Evolutionary conservation across 2,113 vertebrate species (phyloP).

Genomic region (Halcyon senegalensis): DNA sequence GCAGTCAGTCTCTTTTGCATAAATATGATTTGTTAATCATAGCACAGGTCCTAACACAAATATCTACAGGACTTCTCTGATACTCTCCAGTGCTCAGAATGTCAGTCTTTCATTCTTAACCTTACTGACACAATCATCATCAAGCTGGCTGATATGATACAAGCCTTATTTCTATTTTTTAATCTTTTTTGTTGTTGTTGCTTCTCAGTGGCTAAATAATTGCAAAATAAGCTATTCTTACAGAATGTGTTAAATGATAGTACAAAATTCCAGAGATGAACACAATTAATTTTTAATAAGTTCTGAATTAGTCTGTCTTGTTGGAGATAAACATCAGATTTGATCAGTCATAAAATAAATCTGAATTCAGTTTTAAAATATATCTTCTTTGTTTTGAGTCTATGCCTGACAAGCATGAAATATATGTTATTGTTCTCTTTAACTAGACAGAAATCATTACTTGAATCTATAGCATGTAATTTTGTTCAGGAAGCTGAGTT

Average conservation of each 20-base stretch:
- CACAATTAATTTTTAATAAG: background rate
- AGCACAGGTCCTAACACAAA: background rate
- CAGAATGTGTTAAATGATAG: background rate
- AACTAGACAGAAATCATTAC: slow-evolving; percentile 48
- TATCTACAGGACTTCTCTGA: accelerated
- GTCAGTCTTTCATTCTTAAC: background rate
- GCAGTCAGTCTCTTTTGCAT: background rate
- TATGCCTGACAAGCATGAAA: background rate
- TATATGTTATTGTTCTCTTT: slow-evolving; percentile 30
- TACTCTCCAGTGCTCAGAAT: background rate
- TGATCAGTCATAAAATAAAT: background rate
- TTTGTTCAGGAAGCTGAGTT: slow-evolving; percentile 15
- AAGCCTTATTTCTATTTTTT: background rate
- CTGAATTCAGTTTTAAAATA: background rate
- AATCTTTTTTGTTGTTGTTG: background rate
- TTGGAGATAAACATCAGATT: background rate
- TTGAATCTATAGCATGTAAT: slow-evolving; percentile 37
- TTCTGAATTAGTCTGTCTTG: background rate
- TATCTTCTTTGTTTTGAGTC: background rate
- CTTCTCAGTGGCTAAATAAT: background rate
- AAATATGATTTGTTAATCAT: background rate
- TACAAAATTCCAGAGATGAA: background rate
- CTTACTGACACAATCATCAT: background rate
- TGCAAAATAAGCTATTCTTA: background rate
- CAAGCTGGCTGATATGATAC: background rate